Evolutionary conservation across 2,113 vertebrate species (phyloP), one percentile per base, ranked within the genome.

Genomic region (Sisor rabdophorus): DNA sequence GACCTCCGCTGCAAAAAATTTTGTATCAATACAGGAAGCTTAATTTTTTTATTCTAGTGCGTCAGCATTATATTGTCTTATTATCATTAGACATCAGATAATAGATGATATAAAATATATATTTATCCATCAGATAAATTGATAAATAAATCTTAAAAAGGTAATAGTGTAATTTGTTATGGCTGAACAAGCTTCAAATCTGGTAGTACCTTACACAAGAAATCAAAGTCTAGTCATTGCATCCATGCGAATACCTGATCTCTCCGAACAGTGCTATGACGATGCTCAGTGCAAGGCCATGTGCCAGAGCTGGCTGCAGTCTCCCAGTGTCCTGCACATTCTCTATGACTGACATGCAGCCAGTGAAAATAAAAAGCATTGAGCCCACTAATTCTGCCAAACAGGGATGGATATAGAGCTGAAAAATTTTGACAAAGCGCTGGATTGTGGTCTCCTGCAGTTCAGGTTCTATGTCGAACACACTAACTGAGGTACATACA

Each of bases 301-400:
- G 95, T 0, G 91, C 94, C 85, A 96, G 80, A 1, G 95, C 95
- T 0, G 94, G 93, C 88, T 95, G 95, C 76, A 94, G 73, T 54
- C 78, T 26, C 44, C 93, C 93, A 0, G 70, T 77, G 79, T 12
- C 4, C 0, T 0, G 56, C 0, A 4, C 0, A 0, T 92, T 89
- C 60, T 93, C 90, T 0, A 96, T 81, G 12, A 92, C 93, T 0
- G 94, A 92, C 4, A 92, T 76, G 71, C 94, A 96, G 11, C 95
- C 95, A 0, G 89, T 69, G 83, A 95, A 96, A 78, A 94, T 87
- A 81, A 98, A 96, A 80, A 96, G 84, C 2, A 87, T 6, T 0
- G 84, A 93, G 74, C 95, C 96, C 70, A 96, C 63, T 79, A 96
- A 78, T 88, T 98, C 95, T 0, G 90, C 94, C 79, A 93, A 2